Conservation (phyloP, 2,797 vertebrate genomes). For the Cyclopterus lumpus region DNA sequence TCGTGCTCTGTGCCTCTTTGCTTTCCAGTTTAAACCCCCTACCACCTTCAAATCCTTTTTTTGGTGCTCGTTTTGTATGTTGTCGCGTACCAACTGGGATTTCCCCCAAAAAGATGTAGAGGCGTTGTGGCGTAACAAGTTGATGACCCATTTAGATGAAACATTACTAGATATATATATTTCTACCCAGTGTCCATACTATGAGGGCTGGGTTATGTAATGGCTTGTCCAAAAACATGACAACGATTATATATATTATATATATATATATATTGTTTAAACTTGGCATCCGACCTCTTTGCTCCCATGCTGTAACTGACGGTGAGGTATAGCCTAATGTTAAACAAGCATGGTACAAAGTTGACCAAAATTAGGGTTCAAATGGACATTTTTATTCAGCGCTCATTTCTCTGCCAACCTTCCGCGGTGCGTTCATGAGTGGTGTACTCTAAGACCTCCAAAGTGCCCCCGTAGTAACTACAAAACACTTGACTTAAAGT, state of each 20-base stretch:
- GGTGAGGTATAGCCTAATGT: slow-evolving; percentile 33
- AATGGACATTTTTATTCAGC: too few species aligned
- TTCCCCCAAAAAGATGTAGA: slow-evolving; percentile 36
- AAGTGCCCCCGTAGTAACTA: neutral
- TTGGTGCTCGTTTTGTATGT: neutral
- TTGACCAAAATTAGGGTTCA: neutral
- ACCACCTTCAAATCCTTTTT: neutral
- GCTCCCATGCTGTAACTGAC: slow-evolving; percentile 13
- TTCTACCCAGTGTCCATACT: slow-evolving; percentile 13
- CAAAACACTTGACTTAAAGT: neutral
- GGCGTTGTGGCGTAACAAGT: slow-evolving; percentile 6
- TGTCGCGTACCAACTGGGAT: slow-evolving; percentile 2
- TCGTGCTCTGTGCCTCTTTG: slow-evolving; percentile 19
- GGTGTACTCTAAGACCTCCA: neutral
- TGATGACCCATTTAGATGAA: slow-evolving; percentile 54
- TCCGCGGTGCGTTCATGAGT: neutral
- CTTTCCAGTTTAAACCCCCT: slow-evolving; percentile 14
- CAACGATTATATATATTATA: slow-evolving; percentile 13
- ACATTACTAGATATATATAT: slow-evolving; percentile 32
- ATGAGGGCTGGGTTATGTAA: slow-evolving; percentile 33
- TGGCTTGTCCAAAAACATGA: slow-evolving; percentile 27
- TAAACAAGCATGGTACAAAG: slow-evolving; percentile 4
- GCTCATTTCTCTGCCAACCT: too few species aligned
- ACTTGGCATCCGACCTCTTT: slow-evolving; percentile 21
- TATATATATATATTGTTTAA: slow-evolving; percentile 18